These are phyloP conservation scores for Drosophila ficusphila DNA, from an alignment of 1,140 invertebrate species.

Conservation along the genomic window DNA sequence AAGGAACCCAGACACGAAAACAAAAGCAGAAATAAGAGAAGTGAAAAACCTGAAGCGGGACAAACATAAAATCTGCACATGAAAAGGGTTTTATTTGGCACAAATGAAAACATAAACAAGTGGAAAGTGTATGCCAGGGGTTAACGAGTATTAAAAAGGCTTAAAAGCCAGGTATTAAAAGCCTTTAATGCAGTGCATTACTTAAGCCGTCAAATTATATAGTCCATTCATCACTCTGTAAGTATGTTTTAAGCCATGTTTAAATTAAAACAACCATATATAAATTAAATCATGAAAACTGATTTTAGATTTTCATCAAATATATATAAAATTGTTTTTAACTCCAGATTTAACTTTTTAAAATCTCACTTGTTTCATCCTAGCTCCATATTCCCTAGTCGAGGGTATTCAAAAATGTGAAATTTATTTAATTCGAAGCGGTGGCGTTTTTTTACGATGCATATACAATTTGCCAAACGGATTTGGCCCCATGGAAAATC, in stretches of 20 bases:
- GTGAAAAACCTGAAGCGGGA: conserved; percentile 37
- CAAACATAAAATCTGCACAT: conserved; percentile 70
- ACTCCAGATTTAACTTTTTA: neutral
- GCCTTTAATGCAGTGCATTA: neutral
- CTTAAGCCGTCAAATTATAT: too few relatives aligned
- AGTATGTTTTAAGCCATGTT: too few relatives aligned
- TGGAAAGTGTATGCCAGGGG: conserved; percentile 14
- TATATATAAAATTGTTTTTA: neutral
- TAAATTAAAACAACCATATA: too few relatives aligned
- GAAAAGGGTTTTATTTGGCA: conserved; percentile 59
- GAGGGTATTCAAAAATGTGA: conserved; percentile 57
- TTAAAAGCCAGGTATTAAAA: neutral
- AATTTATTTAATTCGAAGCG: conserved; percentile 69
- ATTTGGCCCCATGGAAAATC: conserved; percentile 62
- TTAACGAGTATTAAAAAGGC: conserved; percentile 10
- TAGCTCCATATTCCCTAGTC: neutral
- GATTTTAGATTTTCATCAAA: neutral
- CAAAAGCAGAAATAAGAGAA: conserved; percentile 19
- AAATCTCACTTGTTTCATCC: neutral
- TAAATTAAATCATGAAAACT: too few relatives aligned
- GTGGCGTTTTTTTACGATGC: conserved; percentile 56
- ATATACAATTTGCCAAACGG: conserved; percentile 73
- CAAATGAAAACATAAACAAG: conserved; percentile 69
- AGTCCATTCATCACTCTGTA: too few relatives aligned
- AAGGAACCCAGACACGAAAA: conserved; percentile 10